Evolutionary conservation across 2,888 invertebrate genomes (phyloP), one percentile per base, ranked within the genome.

Genomic region (Helobdella robusta): DNA sequence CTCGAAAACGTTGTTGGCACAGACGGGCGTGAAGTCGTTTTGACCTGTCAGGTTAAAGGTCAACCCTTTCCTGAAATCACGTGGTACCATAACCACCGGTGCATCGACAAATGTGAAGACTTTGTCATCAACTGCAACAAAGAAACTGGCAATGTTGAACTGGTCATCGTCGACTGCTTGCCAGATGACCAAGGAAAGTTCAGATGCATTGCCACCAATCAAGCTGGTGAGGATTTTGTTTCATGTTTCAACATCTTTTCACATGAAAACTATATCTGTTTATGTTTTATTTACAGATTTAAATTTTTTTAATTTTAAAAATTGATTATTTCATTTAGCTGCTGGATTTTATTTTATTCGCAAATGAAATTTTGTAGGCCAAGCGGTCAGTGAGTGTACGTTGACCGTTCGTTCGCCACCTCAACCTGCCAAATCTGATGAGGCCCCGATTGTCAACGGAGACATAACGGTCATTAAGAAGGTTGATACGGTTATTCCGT

Each of bases 121-220:
- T 78, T 76, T 72, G 77, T 77, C 64, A 75, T 78, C 64, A 75
- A 73, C 32, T 78, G 76, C 70, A 75, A 78, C 70, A 73, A 73
- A 32, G 73, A 76, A 40, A 75, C 76, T 25, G 79, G 79, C 32
- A 74, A 74, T 58, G 73, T 75, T 18, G 74, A 74, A 66, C 73
- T 79, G n/a, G 73, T 78, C 34, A 78, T 79, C 66, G 76, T 77
- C 18, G 79, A 79, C 67, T 77, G 77, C 23, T 76, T 78, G 73
- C 78, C 78, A 8, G 79, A 79, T 66, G 79, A 79, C 62, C 75
- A 75, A 62, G 79, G 69, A n/a, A 50, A 65, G 48, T 72, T 71
- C 82, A 56, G 65, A 11, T 93, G 93, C 78, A 86, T 92, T 36
- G 89, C 91, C 30, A 76, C 74, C 61, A 82, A 81, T 69, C 78